Evolutionary conservation across 23 tunicate genomes (phyloP).

Genomic region (Trididemnum nubilum): DNA sequence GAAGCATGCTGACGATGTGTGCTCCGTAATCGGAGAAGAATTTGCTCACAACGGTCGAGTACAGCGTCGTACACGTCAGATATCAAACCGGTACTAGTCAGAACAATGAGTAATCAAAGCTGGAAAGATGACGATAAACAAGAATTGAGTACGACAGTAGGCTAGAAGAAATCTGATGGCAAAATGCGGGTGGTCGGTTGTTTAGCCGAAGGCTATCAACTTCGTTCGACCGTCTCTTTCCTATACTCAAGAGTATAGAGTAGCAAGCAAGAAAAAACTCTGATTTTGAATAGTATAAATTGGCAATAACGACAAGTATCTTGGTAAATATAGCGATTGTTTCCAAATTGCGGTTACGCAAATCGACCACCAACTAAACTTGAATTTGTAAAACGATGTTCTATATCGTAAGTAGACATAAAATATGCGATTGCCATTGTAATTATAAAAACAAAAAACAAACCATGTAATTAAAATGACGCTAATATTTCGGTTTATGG

Average conservation of each 20-base stretch:
- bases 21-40: background rate
- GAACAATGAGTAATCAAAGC: constrained; percentile 1
- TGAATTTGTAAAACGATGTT: too few relatives aligned
- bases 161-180: background rate
- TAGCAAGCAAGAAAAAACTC: background rate
- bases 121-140: background rate
- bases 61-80: background rate
- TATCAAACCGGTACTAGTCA: constrained; percentile 4
- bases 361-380: constrained; percentile 13
- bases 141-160: background rate
- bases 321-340: background rate
- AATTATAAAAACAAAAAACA: too few relatives aligned
- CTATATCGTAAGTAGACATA: too few relatives aligned
- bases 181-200: constrained; percentile 20
- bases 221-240: background rate
- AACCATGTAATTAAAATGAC: too few relatives aligned
- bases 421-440: too few relatives aligned
- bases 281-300: constrained; percentile 5
- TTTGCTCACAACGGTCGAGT: background rate
- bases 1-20: background rate
- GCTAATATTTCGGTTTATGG: too few relatives aligned
- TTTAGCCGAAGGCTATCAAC: constrained; percentile 14
- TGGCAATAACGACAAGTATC: background rate
- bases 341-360: background rate
- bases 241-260: constrained; percentile 22